A percentile compares a stretch with the other conserved stretches of the same genome.
phyloP scores from a whole-genome alignment of 2,888 invertebrate genomes.

The Nomada flava region DNA sequence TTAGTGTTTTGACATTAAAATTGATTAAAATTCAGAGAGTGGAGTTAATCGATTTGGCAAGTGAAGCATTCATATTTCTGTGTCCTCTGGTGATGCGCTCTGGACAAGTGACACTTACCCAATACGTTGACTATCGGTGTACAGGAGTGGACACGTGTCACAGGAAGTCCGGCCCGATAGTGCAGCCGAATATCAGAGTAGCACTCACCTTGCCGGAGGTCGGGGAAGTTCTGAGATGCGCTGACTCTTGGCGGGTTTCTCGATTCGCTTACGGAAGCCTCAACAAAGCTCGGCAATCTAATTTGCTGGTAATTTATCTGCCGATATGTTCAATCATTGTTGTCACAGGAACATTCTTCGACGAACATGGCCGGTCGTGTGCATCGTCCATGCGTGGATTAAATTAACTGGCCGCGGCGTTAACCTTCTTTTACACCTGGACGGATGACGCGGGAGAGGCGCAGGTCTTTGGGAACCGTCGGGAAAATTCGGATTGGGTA shows the following conservation, averaged over 20 bases:
- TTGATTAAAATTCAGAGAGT: no score
- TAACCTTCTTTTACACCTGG: not conserved
- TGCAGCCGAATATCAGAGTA: slow-evolving; percentile 24
- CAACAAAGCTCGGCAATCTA: slow-evolving; percentile 76
- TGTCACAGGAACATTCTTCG: slow-evolving; percentile 46
- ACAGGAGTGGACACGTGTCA: slow-evolving; percentile 33
- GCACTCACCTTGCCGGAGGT: slow-evolving; percentile 74
- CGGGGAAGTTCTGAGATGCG: slow-evolving; percentile 76
- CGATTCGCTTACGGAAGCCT: slow-evolving; percentile 82
- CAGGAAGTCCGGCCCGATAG: slow-evolving; percentile 18
- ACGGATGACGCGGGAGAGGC: not conserved
- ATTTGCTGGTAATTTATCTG: slow-evolving; percentile 74
- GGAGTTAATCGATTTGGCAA: no score
- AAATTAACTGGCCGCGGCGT: slow-evolving; percentile 13
- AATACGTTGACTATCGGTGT: not conserved
- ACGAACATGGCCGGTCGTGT: slow-evolving; percentile 5
- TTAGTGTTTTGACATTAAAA: no score
- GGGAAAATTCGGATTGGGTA: no score
- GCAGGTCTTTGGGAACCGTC: no score
- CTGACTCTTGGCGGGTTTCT: slow-evolving; percentile 79
- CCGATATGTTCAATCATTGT: slow-evolving; percentile 67
- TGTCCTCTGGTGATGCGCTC: not conserved
- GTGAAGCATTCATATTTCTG: no score
- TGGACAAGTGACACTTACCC: slow-evolving; percentile 37
- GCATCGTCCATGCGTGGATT: slow-evolving; percentile 2